A percentile compares a stretch with the other conserved stretches of the same genome.
phyloP scores from a whole-genome alignment of 2,113 vertebrate species.

The Orientallactaga bullata region DNA sequence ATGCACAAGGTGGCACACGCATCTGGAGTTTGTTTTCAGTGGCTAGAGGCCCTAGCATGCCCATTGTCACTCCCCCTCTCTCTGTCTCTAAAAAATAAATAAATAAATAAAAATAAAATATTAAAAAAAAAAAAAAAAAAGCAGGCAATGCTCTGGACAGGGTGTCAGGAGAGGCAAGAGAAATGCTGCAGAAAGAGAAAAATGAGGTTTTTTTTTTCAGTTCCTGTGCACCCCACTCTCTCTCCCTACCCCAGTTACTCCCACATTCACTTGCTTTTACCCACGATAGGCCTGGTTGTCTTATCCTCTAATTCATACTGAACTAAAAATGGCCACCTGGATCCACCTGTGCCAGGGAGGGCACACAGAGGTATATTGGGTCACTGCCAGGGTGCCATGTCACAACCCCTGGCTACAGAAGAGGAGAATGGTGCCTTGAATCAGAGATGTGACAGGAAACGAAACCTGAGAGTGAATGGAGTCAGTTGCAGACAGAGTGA shows the following conservation, averaged over 20 bases:
- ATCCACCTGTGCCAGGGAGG: neutral
- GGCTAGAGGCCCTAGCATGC: too few relatives aligned
- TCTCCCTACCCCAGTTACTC: neutral
- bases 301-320: constrained; percentile 29
- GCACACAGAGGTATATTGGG: neutral
- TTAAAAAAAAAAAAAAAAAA: too few relatives aligned
- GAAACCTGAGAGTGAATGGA: constrained; percentile 46
- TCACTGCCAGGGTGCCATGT: neutral
- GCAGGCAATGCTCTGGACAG: too few relatives aligned
- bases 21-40: too few relatives aligned
- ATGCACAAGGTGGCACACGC: too few relatives aligned
- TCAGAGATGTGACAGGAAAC: constrained; percentile 53
- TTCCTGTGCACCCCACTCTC: neutral
- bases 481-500: neutral
- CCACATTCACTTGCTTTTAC: neutral
- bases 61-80: too few relatives aligned
- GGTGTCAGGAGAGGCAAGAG: neutral
- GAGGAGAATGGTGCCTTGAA: neutral
- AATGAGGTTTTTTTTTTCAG: neutral
- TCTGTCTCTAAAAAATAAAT: too few relatives aligned
- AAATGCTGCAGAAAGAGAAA: neutral
- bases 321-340: neutral
- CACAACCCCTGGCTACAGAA: neutral
- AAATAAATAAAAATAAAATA: too few relatives aligned
- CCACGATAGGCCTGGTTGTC: neutral